Percentiles rank a stretch among this genome's conserved stretches.
Conservation (phyloP, 2,113 vertebrate species). For the Spea bombifrons region DNA sequence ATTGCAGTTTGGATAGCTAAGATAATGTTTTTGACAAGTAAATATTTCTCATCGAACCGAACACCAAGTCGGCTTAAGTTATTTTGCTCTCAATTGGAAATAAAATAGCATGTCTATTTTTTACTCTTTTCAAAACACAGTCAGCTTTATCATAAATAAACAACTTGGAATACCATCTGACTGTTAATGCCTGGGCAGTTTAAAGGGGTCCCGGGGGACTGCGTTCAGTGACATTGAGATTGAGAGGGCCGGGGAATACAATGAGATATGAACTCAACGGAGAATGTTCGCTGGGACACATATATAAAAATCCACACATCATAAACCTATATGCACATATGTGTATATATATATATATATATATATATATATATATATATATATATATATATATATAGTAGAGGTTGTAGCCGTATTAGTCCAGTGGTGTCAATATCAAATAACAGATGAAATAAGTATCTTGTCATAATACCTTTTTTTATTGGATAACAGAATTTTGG, state of each 20-base stretch:
- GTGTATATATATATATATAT: too few relatives aligned
- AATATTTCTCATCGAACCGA: neutral
- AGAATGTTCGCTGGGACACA: too few relatives aligned
- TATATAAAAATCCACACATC: too few relatives aligned
- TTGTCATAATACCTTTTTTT: too few relatives aligned
- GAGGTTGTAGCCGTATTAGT: too few relatives aligned
- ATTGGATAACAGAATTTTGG: too few relatives aligned
- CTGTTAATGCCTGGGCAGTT: neutral
- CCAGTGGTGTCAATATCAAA: too few relatives aligned
- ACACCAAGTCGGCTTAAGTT: neutral
- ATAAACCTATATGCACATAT: too few relatives aligned
- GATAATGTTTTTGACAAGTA: neutral
- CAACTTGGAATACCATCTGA: constrained; percentile 5
- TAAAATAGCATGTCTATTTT: constrained; percentile 22
- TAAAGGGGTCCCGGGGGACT: neutral
- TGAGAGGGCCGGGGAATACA: neutral
- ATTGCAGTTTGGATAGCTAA: constrained; percentile 6
- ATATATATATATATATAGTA: too few relatives aligned
- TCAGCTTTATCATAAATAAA: constrained; percentile 22
- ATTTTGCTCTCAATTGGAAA: neutral
- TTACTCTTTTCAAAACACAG: constrained; percentile 16
- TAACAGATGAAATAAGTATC: too few relatives aligned
- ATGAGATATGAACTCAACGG: neutral
- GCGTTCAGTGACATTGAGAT: neutral
- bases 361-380: too few relatives aligned